Conservation (phyloP, 2,113 vertebrate genomes). For the Drymodes brunneopygia region DNA sequence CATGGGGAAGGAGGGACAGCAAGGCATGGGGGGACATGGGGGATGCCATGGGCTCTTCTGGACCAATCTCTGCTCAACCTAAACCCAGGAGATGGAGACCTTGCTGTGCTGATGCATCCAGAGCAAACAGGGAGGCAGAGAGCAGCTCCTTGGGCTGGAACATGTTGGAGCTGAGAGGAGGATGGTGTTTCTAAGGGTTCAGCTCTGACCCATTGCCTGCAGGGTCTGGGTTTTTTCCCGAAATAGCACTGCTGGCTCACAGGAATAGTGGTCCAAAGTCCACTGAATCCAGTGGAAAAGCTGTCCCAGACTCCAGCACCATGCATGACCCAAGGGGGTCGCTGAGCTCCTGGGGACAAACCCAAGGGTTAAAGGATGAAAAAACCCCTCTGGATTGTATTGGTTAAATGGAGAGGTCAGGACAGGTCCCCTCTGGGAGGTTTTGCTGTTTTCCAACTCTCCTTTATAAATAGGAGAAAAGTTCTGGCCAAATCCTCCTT, state of each 20-base stretch:
- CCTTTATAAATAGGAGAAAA: not conserved
- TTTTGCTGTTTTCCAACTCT: not conserved
- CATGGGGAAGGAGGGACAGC: not conserved
- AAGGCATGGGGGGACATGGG: accelerated
- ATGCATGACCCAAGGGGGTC: accelerated
- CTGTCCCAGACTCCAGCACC: not conserved
- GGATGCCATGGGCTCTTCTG: not conserved
- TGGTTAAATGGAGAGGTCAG: not conserved
- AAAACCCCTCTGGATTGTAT: not conserved
- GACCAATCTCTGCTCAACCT: not conserved
- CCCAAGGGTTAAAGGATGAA: not conserved
- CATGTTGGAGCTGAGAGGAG: accelerated
- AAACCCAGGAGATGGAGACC: not conserved
- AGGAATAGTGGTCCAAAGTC: not conserved
- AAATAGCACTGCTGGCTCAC: not conserved
- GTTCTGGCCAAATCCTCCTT: not conserved
- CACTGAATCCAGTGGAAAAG: not conserved
- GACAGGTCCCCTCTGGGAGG: not conserved
- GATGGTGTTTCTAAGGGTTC: not conserved
- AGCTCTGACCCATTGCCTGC: not conserved
- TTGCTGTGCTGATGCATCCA: accelerated
- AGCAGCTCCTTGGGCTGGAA: not conserved
- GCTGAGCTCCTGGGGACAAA: not conserved
- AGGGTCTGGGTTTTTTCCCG: not conserved
- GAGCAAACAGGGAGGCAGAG: not conserved